Conservation (phyloP, 2,888 invertebrate genomes). For the Eupsilia transversa region DNA sequence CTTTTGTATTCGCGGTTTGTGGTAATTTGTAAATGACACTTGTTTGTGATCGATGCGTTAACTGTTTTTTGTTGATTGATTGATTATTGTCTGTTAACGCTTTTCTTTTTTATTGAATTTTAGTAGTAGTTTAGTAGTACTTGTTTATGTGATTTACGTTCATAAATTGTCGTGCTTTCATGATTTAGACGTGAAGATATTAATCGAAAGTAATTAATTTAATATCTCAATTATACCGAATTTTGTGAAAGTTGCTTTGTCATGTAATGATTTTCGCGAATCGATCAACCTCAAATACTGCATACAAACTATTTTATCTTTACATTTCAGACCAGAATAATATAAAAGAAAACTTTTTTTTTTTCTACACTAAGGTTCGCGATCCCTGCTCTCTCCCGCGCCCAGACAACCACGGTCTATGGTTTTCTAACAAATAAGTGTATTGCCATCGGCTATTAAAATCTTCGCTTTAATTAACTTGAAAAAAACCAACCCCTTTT, state of each 20-base stretch:
- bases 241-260: slow-evolving; percentile 9
- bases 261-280: background rate
- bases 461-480: slow-evolving; percentile 78
- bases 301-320: background rate
- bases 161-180: slow-evolving; percentile 15
- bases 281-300: background rate
- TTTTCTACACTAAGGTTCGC: slow-evolving; percentile 53
- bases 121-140: background rate
- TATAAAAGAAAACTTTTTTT: slow-evolving; percentile 6
- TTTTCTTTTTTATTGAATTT: slow-evolving; percentile 19
- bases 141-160: slow-evolving; percentile 3
- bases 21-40: slow-evolving; percentile 54
- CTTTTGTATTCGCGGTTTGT: slow-evolving; percentile 38
- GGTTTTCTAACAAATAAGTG: slow-evolving; percentile 81
- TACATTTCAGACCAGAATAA: background rate
- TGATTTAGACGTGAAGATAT: slow-evolving; percentile 14
- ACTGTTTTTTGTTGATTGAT: slow-evolving; percentile 35
- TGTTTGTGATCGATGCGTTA: slow-evolving; percentile 26
- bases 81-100: slow-evolving; percentile 23
- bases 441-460: slow-evolving; percentile 80
- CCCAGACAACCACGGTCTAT: slow-evolving; percentile 77
- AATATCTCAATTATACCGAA: slow-evolving; percentile 13
- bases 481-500: slow-evolving; percentile 72
- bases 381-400: slow-evolving; percentile 69
- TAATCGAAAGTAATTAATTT: slow-evolving; percentile 18